These are phyloP conservation scores for Aporrectodea caliginosa DNA, from an alignment of 1,140 invertebrate genomes.

Conservation along the genomic window DNA sequence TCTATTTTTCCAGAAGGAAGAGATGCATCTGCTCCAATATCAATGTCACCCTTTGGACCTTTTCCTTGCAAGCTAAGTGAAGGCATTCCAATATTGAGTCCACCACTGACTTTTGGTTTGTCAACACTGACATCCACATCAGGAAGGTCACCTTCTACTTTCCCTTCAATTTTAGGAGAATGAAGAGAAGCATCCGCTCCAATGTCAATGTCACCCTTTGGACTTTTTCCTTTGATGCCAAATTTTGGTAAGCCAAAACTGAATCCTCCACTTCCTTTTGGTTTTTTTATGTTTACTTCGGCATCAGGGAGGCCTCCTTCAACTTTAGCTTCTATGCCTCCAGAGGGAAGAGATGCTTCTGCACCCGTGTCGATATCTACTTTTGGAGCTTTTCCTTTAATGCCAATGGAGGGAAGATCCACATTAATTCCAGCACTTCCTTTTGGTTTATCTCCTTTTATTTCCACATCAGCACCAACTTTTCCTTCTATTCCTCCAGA, in stretches of 20 bases:
- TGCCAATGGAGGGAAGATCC: background rate
- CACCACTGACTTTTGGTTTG: no score
- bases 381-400: constrained; percentile 7
- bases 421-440: background rate
- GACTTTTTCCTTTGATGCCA: background rate
- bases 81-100: no score
- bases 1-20: no score
- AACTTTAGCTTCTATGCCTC: background rate
- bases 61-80: no score
- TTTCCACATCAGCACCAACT: background rate
- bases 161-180: background rate
- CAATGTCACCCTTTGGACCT: no score
- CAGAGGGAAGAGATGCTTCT: background rate
- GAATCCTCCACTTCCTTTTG: constrained; percentile 3
- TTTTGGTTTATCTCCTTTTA: background rate
- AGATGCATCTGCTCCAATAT: no score
- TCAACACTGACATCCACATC: constrained; percentile 7
- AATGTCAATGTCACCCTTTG: background rate
- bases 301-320: background rate
- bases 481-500: background rate
- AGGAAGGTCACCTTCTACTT: background rate
- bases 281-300: background rate
- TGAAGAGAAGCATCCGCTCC: background rate
- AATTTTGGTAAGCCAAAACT: background rate
- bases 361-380: background rate